phyloP scores from a whole-genome alignment of 2,888 invertebrate species.

The Drosophila subsilvestris region DNA sequence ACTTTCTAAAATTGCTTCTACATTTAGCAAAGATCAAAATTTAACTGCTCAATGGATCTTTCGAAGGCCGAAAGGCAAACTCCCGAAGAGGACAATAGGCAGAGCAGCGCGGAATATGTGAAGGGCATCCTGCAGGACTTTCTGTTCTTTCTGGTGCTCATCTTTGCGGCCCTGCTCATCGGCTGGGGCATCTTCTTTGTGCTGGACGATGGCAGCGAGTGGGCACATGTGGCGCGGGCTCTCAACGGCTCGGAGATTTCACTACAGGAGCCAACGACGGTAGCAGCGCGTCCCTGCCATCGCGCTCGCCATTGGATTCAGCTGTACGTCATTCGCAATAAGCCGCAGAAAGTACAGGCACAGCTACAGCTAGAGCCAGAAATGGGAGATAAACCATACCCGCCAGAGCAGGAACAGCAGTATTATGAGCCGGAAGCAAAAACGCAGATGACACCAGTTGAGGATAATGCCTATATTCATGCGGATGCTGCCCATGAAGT shows the following conservation, averaged over 20 bases:
- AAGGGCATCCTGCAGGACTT: constrained; percentile 39
- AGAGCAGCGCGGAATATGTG: neutral
- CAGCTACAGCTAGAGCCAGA: neutral
- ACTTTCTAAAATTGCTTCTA: neutral
- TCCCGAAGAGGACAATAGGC: neutral
- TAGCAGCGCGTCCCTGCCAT: neutral
- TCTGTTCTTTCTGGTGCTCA: constrained; percentile 44
- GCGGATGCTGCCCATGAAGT: neutral
- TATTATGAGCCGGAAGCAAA: neutral
- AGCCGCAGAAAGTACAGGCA: neutral
- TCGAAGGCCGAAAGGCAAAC: constrained; percentile 29
- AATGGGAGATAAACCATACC: too few species aligned
- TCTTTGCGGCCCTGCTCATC: constrained; percentile 35
- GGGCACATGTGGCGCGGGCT: neutral
- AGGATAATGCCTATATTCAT: neutral
- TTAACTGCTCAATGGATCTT: constrained; percentile 28
- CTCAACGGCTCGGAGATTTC: neutral
- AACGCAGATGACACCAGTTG: neutral
- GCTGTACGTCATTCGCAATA: neutral
- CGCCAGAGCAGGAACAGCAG: neutral
- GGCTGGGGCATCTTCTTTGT: constrained; percentile 36
- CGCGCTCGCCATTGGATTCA: neutral
- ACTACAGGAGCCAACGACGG: neutral
- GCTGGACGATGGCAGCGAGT: constrained; percentile 20
- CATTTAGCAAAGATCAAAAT: neutral